Evolutionary conservation across 2,888 invertebrate species (phyloP), one percentile per base, ranked within the genome.

Genomic region (Drosophila mimica): DNA sequence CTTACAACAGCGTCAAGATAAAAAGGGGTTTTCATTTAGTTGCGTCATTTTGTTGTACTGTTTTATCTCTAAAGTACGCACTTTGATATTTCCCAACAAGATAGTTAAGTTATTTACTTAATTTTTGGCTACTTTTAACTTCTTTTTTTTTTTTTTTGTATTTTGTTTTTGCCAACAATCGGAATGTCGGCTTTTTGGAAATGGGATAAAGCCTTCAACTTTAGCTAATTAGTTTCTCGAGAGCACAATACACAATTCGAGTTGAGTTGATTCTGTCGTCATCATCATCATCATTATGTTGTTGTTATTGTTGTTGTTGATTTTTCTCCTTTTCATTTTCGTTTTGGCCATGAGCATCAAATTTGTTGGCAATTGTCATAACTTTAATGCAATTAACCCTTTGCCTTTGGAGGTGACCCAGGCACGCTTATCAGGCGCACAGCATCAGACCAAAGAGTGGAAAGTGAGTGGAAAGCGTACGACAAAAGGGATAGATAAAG

Each of bases 321-420:
- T 25, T 25, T 46, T 54, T 28, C 54, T 38, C 56, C 48, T 64
- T 48, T 28, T 53, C 49, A 13, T 38, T 17, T 57, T 48, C 71
- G 4, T 52, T 72, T 70, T 52, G 25, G 70, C 67, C 69, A 56
- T 46, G 67, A 68, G 70, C 74, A 63, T 74, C 75, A 80, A 85
- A 83, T 82, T 88, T 86, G 80, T 76, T 70, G 75, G 68, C 88
- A 88, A 88, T 85, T 85, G 83, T 85, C 85, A 85, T 88, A 85
- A 85, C 86, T 88, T 83, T 86, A 85, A 88, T 88, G 86, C 85
- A 85, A 85, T 85, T 88, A 85, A 85, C 88, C 85, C 85, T 85
- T 68, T 68, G 77, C 77, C 77, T 46, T 46, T 46, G 43, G 43
- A 36, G 68, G 80, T 70, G 81, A 80, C 80, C 79, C 76, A 38